Evolutionary conservation across 2,888 invertebrate species (phyloP).

Genomic region (Marasmarcha lunaedactyla): DNA sequence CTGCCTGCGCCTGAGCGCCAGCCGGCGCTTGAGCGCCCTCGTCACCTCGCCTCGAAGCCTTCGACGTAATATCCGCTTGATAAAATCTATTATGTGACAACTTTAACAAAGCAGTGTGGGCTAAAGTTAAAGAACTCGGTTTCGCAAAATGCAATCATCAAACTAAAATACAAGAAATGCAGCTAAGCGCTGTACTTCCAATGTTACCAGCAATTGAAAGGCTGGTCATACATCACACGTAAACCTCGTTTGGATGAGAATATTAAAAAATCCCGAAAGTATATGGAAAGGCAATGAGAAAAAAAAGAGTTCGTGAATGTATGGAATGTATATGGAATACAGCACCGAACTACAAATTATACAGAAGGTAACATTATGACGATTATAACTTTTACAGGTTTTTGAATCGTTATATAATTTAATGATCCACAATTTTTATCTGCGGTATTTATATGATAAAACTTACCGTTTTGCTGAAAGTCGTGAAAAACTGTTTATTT

Average conservation of each 20-base stretch:
- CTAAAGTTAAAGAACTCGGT: neutral
- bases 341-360: slow-evolving; percentile 11
- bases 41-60: no score
- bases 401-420: no score
- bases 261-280: slow-evolving; percentile 10
- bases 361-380: slow-evolving; percentile 11
- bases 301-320: slow-evolving; percentile 7
- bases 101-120: neutral
- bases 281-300: slow-evolving; percentile 12
- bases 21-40: no score
- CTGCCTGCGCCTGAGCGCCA: no score
- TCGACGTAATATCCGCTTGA: no score
- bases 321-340: slow-evolving; percentile 11
- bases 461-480: no score
- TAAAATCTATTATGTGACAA: no score
- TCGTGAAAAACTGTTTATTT: no score
- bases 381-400: no score
- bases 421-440: no score
- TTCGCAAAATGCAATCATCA: neutral
- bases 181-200: slow-evolving; percentile 11
- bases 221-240: slow-evolving; percentile 8
- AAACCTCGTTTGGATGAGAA: slow-evolving; percentile 10
- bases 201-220: slow-evolving; percentile 7
- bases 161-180: slow-evolving; percentile 6
- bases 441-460: no score